Evolutionary conservation across 92 coral and sea anemone species (phyloP), one percentile per base, ranked within the genome.

Genomic region (Metridium senile): DNA sequence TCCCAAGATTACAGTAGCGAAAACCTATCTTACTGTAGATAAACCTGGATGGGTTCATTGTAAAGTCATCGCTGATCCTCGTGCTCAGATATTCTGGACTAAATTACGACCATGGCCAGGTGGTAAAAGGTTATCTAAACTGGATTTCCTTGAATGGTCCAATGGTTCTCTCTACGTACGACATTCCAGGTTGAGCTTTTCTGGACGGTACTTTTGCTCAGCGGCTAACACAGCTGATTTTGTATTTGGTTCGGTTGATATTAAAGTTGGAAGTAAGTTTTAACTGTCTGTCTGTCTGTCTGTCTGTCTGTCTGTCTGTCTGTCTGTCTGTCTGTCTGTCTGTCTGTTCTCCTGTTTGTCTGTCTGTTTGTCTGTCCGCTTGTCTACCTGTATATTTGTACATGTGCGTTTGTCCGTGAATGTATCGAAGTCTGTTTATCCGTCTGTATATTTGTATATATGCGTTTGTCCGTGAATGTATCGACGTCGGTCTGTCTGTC

Each of bases 211-310:
- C 79, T 85, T 66, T 64, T 91, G 97, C 57, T 85, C 88, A 22
- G 97, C 97, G 30, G 91, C 82, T 30, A 91, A 91, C 78, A 85
- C 97, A 2, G 97, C 91, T 0, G 97, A 89, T 18, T 82, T 56
- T 80, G 54, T 62, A 27, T 63, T 82, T 65, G 70, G 72, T 19
- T 66, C 69, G 21, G 25, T 85, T 11, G 67, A 34, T 18, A 78
- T 91, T 43, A 77, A 74, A 65, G 93, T 91, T 9, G 93, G 90
- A 81, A 93, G 97, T 91, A 58, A 25, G 91, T 65, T 32, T 18
- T 10, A 28, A 20, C 23, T 1, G 6, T 31, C 13, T 27, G 3
- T 18, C n/a, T 21, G 23, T 54, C 18, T 62, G 0, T 32, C 47
- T 1, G 23, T 54, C 27, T 52, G 20, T 25, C 62, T 47, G 26